Base-by-base conservation (phyloP, 2,888 invertebrate species). In the Yponomeuta evonymella region DNA sequence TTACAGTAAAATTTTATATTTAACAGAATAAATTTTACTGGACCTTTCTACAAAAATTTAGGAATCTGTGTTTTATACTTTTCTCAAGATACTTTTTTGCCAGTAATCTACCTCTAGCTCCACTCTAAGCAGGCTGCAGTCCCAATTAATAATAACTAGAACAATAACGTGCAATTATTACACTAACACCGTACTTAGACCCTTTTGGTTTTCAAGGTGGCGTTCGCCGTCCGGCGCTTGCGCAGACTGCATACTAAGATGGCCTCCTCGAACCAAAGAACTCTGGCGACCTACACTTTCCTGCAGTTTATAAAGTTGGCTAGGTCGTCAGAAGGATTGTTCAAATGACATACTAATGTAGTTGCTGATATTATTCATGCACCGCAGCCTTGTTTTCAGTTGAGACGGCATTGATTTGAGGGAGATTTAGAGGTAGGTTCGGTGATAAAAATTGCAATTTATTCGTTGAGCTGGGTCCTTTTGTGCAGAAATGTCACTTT, bases 361-460 rank as follows among this genome's bases (percentile, higher is more conserved):
- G 43, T 58, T 58, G 51, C 51, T 58, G 43, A 58, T 58, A 58
- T 58, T 58, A 58, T 58, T 58, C 51, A 58, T 15, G 15, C 15
- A 10, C 51, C 15, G 51, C 51, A 58, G 51, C 51, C 51, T 58
- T 12, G 51, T 58, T 58, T 58, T 58, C 51, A 58, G 51, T 58
- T 51, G 51, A 12, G 51, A 58, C 51, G 12, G 51, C 51, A 15
- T 58, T 58, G 51, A 58, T 58, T 58, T 58, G 51, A 58, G 51
- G 15, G 51, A 15, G 12, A 58, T 58, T 58, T 58, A 58, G 15
- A 15, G 51, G 3, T 58, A 58, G 51, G 51, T 58, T 15, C 4
- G 51, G 51, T 58, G 51, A 58, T 58, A 58, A 58, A 58, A 58
- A 58, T 12, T 58, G 51, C 51, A 58, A 58, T 58, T 58, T 58